Conservation (phyloP, 2,888 invertebrate genomes). For the Nephrotoma guestfalica region DNA sequence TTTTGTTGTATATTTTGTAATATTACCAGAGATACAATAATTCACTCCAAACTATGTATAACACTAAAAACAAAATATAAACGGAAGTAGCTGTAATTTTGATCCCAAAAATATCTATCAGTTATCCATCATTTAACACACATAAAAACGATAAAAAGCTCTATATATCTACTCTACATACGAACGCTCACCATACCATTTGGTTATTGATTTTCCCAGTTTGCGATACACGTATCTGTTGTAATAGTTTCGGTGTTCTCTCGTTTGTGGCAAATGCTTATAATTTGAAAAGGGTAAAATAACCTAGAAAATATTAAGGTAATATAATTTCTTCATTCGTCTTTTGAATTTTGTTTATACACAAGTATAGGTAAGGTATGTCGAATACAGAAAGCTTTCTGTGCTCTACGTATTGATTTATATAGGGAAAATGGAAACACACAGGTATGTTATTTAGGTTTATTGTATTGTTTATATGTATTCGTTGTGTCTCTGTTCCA, state of each 20-base stretch:
- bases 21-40: not conserved
- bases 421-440: not conserved
- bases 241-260: not conserved
- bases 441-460: not conserved
- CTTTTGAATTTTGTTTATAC: not conserved
- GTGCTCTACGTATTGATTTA: not conserved
- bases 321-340: not conserved
- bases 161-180: not conserved
- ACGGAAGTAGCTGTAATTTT: not conserved
- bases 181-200: not conserved
- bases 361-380: not conserved
- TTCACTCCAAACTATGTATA: not conserved
- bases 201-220: not conserved
- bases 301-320: not conserved
- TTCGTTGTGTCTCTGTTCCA: not conserved
- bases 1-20: not conserved
- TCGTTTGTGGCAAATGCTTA: not conserved
- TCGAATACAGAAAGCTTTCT: not conserved
- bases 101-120: not conserved
- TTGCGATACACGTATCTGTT: not conserved
- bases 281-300: not conserved
- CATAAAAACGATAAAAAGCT: not conserved
- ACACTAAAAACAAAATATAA: not conserved
- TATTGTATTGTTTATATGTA: not conserved
- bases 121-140: not conserved